Conservation (phyloP, 2,113 vertebrate genomes). For the Galbula dea region DNA sequence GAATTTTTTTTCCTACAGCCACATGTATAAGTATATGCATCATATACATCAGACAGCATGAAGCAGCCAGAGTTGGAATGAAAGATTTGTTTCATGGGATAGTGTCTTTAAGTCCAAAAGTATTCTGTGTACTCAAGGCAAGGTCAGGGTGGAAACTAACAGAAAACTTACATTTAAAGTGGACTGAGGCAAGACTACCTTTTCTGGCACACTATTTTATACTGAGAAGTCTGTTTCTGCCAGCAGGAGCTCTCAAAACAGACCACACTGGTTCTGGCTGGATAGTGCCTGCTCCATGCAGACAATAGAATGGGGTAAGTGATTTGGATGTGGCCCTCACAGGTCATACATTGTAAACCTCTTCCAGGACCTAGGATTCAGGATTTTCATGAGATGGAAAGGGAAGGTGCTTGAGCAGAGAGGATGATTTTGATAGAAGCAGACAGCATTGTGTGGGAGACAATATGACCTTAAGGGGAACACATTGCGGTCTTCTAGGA, state of each 20-base stretch:
- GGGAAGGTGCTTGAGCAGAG: background rate
- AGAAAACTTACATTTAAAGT: background rate
- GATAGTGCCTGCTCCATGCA: background rate
- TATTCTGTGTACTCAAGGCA: background rate
- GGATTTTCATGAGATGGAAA: background rate
- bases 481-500: background rate
- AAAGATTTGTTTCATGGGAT: background rate
- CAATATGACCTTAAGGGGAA: background rate
- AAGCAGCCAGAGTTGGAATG: background rate
- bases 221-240: background rate
- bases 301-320: background rate
- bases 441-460: background rate
- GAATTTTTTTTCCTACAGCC: background rate
- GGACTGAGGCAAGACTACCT: background rate
- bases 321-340: background rate
- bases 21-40: background rate
- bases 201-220: background rate
- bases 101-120: background rate
- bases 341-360: background rate
- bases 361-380: background rate
- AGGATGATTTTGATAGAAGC: background rate
- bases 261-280: rapidly evolving
- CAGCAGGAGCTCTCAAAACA: background rate
- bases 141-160: background rate
- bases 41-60: background rate